Conservation (phyloP, 2,797 vertebrate genomes). For the Mallotus villosus region DNA sequence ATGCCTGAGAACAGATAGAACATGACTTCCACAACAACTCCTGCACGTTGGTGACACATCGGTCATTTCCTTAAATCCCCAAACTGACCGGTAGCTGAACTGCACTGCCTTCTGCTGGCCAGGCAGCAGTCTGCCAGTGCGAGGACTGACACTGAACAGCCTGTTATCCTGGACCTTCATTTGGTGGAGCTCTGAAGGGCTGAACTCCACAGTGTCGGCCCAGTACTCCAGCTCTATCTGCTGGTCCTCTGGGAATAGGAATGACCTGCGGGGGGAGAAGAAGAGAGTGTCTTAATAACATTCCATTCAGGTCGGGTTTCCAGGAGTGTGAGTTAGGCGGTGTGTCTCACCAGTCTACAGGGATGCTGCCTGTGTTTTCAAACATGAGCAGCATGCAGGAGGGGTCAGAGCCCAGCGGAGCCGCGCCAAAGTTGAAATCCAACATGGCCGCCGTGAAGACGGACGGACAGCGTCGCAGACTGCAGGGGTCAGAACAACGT, state of each 20-base stretch:
- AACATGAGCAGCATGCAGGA: slow-evolving; percentile 79
- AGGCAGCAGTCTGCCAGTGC: slow-evolving; percentile 79
- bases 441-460: slow-evolving; percentile 76
- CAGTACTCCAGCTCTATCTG: slow-evolving; percentile 84
- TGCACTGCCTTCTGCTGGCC: slow-evolving; percentile 81
- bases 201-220: slow-evolving; percentile 81
- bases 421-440: slow-evolving; percentile 88
- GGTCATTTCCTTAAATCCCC: background rate
- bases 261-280: slow-evolving; percentile 74
- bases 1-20: slow-evolving; percentile 74
- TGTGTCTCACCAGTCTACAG: slow-evolving; percentile 83
- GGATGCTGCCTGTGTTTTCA: slow-evolving; percentile 81
- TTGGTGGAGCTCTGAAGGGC: slow-evolving; percentile 76
- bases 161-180: slow-evolving; percentile 85
- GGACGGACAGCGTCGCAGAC: slow-evolving; percentile 68
- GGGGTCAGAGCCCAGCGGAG: slow-evolving; percentile 77
- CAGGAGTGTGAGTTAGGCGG: background rate
- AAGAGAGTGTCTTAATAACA: background rate
- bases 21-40: background rate
- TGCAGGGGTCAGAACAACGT: slow-evolving; percentile 41
- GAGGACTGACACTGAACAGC: slow-evolving; percentile 83
- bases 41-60: background rate
- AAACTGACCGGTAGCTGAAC: slow-evolving; percentile 84
- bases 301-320: background rate
- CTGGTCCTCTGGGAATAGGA: slow-evolving; percentile 90